Base-by-base conservation (phyloP, 2,797 vertebrate genomes). In the Strix occidentalis region DNA sequence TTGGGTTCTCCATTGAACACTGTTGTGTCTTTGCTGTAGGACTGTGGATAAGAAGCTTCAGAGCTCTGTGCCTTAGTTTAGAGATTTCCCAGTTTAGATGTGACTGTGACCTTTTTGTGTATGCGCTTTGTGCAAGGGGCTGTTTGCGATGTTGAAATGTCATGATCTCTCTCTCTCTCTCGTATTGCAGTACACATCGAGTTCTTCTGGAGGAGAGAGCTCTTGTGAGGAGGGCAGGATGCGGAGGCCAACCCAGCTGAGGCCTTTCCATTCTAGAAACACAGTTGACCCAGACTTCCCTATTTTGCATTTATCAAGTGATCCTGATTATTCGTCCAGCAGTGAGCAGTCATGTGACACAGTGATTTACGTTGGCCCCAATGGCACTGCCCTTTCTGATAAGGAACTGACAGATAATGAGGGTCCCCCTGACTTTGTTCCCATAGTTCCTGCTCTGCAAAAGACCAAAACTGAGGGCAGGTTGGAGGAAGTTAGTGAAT, bases 341-440 rank as follows among this genome's bases (percentile, higher is more conserved):
- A 99, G 99, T 2, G 99, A 99, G 92, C 99, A 99, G 97, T 99
- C 99, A 7, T 99, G 99, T 20, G 99, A 99, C 97, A 99, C 99
- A 0, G 99, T 99, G 96, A 99, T 99, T 97, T 99, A 99, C 3
- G 98, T 99, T 35, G 99, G 99, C 89, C 98, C 99, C 3, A 98
- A 99, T 2, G 99, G 99, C 75, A 98, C 98, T 13, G 98, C 98
- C 70, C 98, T 99, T 61, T 98, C 99, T 2, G 98, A 98, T 96
- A 98, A 98, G 85, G 98, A 98, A 20, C 97, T 99, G 66, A 99
- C 98, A 0, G 99, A 99, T 93, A 98, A 98, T 1, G 98, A 98
- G 92, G 98, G 98, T 8, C 99, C 98, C 33, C 99, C 99, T 2
- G 98, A 99, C 89, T 99, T 99, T 93, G 99, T 99, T 69, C 99